phyloP scores from a whole-genome alignment of 1,140 invertebrate genomes.

The Galleria mellonella region DNA sequence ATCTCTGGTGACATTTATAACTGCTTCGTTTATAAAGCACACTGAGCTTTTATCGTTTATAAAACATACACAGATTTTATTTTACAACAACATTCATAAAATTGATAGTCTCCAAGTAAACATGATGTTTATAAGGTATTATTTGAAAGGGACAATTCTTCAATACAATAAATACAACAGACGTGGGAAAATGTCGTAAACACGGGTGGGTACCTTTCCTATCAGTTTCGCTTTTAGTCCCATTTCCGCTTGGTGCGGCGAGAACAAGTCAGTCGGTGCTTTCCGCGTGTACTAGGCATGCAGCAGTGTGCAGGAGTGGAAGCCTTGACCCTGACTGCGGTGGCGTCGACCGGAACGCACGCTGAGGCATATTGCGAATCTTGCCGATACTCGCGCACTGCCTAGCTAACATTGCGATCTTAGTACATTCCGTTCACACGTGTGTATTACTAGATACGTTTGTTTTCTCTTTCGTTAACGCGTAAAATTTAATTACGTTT shows the following conservation, averaged over 20 bases:
- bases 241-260: conserved; percentile 37
- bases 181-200: conserved; percentile 36
- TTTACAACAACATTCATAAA: too few species aligned
- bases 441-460: conserved; percentile 38
- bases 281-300: conserved; percentile 45
- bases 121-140: too few species aligned
- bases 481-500: background rate
- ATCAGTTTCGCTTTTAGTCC: conserved; percentile 53
- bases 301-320: conserved; percentile 60
- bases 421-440: conserved; percentile 50
- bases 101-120: too few species aligned
- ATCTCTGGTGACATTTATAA: conserved; percentile 27
- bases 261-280: conserved; percentile 29
- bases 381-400: conserved; percentile 46
- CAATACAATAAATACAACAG: conserved; percentile 8
- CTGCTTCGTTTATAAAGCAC: conserved; percentile 5
- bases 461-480: conserved; percentile 49
- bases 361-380: conserved; percentile 59
- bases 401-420: conserved; percentile 49
- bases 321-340: conserved; percentile 70
- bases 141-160: conserved; percentile 1
- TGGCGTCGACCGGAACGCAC: conserved; percentile 71
- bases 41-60: background rate
- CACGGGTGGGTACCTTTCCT: conserved; percentile 9
- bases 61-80: background rate